phyloP scores from a whole-genome alignment of 2,113 vertebrate genomes.

The Oostethus manadensis region DNA sequence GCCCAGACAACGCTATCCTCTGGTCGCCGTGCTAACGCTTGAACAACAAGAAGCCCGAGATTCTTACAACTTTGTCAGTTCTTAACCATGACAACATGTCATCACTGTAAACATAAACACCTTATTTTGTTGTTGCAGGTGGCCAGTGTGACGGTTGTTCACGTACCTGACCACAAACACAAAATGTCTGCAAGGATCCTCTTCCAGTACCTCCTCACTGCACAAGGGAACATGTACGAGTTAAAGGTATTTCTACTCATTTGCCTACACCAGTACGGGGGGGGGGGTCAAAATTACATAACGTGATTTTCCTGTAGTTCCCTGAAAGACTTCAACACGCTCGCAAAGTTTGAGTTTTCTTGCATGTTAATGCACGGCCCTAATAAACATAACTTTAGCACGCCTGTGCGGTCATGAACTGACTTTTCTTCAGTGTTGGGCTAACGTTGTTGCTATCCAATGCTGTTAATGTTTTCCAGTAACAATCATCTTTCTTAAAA shows the following conservation, averaged over 20 bases:
- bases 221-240: slow-evolving; percentile 85
- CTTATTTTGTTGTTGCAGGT: slow-evolving; percentile 65
- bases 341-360: too few relatives aligned
- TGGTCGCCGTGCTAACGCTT: slow-evolving; percentile 83
- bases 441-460: too few relatives aligned
- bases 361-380: too few relatives aligned
- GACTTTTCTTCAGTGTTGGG: too few relatives aligned
- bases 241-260: slow-evolving; percentile 78
- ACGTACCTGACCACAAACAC: slow-evolving; percentile 87
- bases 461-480: too few relatives aligned
- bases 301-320: too few relatives aligned
- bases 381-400: too few relatives aligned
- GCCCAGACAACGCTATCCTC: slow-evolving; percentile 82
- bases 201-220: slow-evolving; percentile 88
- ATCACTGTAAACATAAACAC: background rate
- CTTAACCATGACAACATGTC: background rate
- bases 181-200: slow-evolving; percentile 82
- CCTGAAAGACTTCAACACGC: too few relatives aligned
- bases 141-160: slow-evolving; percentile 84
- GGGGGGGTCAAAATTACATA: too few relatives aligned
- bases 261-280: too few relatives aligned
- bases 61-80: slow-evolving; percentile 85
- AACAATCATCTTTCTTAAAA: too few relatives aligned
- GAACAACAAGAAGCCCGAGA: slow-evolving; percentile 75
- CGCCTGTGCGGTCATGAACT: too few relatives aligned